Base-by-base conservation (phyloP, 2,888 invertebrate species). In the Polydrusus pterygomalis region DNA sequence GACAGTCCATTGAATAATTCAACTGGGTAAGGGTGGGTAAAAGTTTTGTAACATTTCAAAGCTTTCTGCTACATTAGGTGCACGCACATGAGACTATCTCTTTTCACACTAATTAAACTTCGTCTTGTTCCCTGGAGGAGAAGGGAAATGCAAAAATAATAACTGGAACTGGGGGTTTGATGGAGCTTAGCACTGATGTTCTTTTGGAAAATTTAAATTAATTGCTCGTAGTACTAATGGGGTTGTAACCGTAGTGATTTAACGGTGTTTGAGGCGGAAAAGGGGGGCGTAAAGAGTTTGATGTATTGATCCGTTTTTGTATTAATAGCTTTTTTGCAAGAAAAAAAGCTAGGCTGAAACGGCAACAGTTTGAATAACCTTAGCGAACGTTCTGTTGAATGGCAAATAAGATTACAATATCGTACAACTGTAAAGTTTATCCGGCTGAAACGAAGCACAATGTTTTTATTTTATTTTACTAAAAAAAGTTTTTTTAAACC, bases 91-190 rank as follows among this genome's bases (percentile, higher is more conserved):
- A 77, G 79, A 78, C 81, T 80, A 81, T 82, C 82, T 81, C 81
- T 80, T 79, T 79, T 82, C 80, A 81, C 82, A 82, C 82, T 81
- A 81, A 81, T 81, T 82, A 81, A 79, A 77, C 82, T 72, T 68
- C 40, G 67, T 54, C 58, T 58, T 72, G 49, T 18, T 74, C 69
- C 64, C 72, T 25, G 70, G 69, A 65, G 70, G 75, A 76, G 63
- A 47, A 49, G 58, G 69, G 69, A 76, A 72, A 76, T 76, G 74
- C 67, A 69, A 74, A 69, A 74, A 74, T 74, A 74, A 74, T 74
- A 63, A 64, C 49, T 60, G 63, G 47, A 69, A 45, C 74, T 54
- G 63, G 51, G 54, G 54, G 56, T 62, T 54, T 30, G 20, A 60
- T 20, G 62, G 64, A 63, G 71, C 63, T 71, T 64, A 30, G 54